Evolutionary conservation across 2,113 vertebrate genomes (phyloP).

Genomic region (Eptesicus fuscus): DNA sequence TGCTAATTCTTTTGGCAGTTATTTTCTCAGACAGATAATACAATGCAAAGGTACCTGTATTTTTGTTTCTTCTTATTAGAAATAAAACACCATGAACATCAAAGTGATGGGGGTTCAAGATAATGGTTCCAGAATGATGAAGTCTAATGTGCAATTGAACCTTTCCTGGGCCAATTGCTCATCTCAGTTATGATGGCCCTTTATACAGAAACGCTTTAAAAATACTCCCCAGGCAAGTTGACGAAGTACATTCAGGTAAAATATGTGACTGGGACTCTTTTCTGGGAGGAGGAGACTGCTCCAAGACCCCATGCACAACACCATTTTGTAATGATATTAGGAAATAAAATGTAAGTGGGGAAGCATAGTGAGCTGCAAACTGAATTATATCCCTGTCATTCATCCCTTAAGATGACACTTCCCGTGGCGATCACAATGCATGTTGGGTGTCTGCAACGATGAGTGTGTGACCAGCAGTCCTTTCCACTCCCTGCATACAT

Average conservation of each 20-base stretch:
- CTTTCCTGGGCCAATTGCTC: not conserved
- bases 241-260: not conserved
- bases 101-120: not conserved
- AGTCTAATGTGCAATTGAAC: not conserved
- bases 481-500: conserved; percentile 41
- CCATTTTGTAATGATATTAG: conserved; percentile 44
- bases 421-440: not conserved
- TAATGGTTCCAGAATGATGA: not conserved
- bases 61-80: conserved; percentile 45
- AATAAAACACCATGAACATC: conserved; percentile 4
- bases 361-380: not conserved
- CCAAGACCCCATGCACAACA: not conserved
- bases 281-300: not conserved
- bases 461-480: conserved; percentile 12
- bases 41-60: not conserved
- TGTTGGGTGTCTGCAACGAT: not conserved
- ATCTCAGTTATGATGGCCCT: not conserved
- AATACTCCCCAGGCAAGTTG: not conserved
- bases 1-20: conserved; percentile 29
- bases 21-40: conserved; percentile 28
- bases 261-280: conserved; percentile 9
- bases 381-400: conserved; percentile 48
- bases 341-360: conserved; percentile 1
- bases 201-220: not conserved
- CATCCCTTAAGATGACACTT: conserved; percentile 5